Conservation (phyloP, 2,888 invertebrate species). For the Aspidiotus destructor region DNA sequence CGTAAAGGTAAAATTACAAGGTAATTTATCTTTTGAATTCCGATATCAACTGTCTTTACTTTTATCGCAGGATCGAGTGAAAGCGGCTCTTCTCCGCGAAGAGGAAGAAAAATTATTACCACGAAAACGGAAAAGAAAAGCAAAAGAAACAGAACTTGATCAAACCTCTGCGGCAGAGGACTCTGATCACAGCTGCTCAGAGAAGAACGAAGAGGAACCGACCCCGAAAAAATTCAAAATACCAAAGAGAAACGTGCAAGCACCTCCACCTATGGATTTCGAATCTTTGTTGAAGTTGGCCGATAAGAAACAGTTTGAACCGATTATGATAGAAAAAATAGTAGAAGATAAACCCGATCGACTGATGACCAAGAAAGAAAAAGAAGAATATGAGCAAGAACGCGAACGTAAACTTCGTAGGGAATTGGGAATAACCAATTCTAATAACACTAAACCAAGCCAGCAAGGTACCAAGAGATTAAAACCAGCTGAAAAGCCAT, state of each 20-base stretch:
- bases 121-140: constrained; percentile 53
- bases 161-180: constrained; percentile 40
- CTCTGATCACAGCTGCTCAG: constrained; percentile 41
- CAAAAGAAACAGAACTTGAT: constrained; percentile 39
- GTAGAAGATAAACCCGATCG: constrained; percentile 54
- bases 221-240: constrained; percentile 44
- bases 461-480: neutral
- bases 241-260: constrained; percentile 50
- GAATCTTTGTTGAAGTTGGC: constrained; percentile 68
- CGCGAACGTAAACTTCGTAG: neutral
- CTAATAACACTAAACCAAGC: constrained; percentile 1
- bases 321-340: constrained; percentile 53
- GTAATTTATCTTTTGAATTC: neutral
- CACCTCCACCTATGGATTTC: constrained; percentile 70
- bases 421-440: constrained; percentile 8
- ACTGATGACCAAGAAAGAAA: constrained; percentile 71
- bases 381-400: constrained; percentile 61
- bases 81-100: constrained; percentile 60
- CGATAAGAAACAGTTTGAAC: constrained; percentile 72
- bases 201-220: constrained; percentile 41
- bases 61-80: constrained; percentile 52
- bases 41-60: too few relatives aligned
- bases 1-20: constrained; percentile 42
- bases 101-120: constrained; percentile 62
- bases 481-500: constrained; percentile 14